These are phyloP conservation scores for Chromoteleia sp. DNA, from an alignment of 2,888 invertebrate species.

Conservation along the genomic window DNA sequence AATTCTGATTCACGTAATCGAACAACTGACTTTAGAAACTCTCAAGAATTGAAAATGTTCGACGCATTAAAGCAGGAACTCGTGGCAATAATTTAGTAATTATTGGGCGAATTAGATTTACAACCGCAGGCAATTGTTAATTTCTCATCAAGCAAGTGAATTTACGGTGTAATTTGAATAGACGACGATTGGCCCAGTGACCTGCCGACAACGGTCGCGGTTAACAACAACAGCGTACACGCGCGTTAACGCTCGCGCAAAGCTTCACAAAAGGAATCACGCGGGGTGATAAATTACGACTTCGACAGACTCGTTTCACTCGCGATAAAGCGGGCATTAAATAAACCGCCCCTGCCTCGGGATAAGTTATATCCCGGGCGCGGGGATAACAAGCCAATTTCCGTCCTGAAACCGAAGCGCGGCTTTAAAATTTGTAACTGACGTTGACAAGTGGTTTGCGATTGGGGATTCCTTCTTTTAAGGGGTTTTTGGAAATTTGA, in stretches of 20 bases:
- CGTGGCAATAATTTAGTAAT: constrained; percentile 41
- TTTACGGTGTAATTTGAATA: constrained; percentile 29
- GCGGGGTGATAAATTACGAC: constrained; percentile 33
- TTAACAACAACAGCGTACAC: constrained; percentile 24
- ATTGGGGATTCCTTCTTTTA: not conserved
- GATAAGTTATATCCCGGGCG: not conserved
- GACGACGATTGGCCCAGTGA: not conserved
- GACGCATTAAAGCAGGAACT: constrained; percentile 36
- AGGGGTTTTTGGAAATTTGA: no score
- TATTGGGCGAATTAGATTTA: constrained; percentile 47
- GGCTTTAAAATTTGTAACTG: constrained; percentile 24
- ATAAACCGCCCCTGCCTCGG: not conserved
- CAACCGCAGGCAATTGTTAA: constrained; percentile 62
- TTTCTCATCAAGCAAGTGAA: constrained; percentile 44
- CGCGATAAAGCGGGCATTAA: constrained; percentile 17
- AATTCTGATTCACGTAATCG: no score
- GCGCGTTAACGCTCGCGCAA: not conserved
- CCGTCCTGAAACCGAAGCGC: not conserved
- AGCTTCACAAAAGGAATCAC: not conserved
- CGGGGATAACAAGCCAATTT: constrained; percentile 11
- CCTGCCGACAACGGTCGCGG: constrained; percentile 3
- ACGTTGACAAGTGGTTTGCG: constrained; percentile 18
- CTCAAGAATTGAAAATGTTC: constrained; percentile 29
- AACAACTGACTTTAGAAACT: no score
- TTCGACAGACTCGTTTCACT: constrained; percentile 28